These are phyloP conservation scores for Troides oblongomaculatus DNA, from an alignment of 2,888 invertebrate genomes.

Conservation along the genomic window DNA sequence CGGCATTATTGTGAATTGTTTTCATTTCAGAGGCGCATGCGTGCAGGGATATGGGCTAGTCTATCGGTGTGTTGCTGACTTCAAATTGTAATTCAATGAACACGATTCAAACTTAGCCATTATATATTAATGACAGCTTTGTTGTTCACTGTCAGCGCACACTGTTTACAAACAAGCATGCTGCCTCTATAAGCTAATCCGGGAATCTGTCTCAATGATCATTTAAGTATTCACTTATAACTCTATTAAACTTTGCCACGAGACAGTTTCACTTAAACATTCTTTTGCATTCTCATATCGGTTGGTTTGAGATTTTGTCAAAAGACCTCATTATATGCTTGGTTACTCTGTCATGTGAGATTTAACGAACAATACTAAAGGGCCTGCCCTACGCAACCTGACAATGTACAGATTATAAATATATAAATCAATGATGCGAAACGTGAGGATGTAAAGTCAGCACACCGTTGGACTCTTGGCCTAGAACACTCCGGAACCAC, in stretches of 20 bases:
- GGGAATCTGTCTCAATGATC: constrained; percentile 3
- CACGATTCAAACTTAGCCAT: constrained; percentile 35
- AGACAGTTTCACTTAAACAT: not conserved
- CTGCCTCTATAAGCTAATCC: constrained; percentile 65
- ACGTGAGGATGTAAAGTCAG: constrained; percentile 57
- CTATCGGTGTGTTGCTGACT: constrained; percentile 76
- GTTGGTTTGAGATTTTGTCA: not conserved
- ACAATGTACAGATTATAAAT: constrained; percentile 41
- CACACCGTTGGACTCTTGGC: constrained; percentile 73
- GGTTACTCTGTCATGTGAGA: constrained; percentile 76
- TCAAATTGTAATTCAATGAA: constrained; percentile 41
- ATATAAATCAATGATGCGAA: constrained; percentile 35
- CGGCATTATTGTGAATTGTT: constrained; percentile 76
- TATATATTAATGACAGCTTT: constrained; percentile 46
- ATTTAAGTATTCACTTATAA: not conserved
- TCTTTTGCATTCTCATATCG: not conserved
- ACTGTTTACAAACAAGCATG: constrained; percentile 72
- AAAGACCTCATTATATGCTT: constrained; percentile 57
- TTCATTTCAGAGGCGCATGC: constrained; percentile 81
- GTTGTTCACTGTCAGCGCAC: constrained; percentile 69
- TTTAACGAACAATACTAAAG: constrained; percentile 60
- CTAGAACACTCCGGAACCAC: constrained; percentile 75
- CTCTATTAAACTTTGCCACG: not conserved
- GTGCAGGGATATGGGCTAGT: constrained; percentile 75
- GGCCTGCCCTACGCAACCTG: constrained; percentile 78